Percentiles rank a stretch among this genome's conserved stretches.
phyloP scores from a whole-genome alignment of 2,797 vertebrate species.

The Rousettus madagascariensis region DNA sequence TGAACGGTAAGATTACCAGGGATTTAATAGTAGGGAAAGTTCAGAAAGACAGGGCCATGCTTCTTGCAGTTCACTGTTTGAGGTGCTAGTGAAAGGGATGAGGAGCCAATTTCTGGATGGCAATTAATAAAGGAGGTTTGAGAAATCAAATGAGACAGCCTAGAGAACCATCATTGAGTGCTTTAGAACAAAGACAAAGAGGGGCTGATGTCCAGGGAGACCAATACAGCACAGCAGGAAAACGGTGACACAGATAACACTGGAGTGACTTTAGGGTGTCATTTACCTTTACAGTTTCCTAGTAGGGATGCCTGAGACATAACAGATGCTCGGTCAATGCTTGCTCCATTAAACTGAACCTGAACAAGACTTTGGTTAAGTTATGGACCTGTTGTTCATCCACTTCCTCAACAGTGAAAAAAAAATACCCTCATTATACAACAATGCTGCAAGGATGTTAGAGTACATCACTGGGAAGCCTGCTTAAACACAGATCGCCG shows the following conservation, averaged over 20 bases:
- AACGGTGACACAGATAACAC: background rate
- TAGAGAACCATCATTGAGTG: background rate
- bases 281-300: background rate
- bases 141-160: background rate
- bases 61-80: background rate
- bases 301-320: background rate
- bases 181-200: background rate
- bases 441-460: background rate
- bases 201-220: background rate
- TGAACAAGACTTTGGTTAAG: background rate
- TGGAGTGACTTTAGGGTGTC: background rate
- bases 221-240: background rate
- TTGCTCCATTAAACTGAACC: background rate
- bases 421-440: background rate
- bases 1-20: background rate
- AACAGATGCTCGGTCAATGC: background rate
- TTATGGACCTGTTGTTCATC: background rate
- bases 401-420: background rate
- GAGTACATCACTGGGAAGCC: background rate
- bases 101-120: background rate
- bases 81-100: background rate
- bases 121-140: background rate
- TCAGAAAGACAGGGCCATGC: background rate
- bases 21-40: background rate
- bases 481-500: background rate